Percentiles rank a stretch among this genome's conserved stretches.
Conservation (phyloP, 2,888 invertebrate species). For the Macrophya alboannulata region DNA sequence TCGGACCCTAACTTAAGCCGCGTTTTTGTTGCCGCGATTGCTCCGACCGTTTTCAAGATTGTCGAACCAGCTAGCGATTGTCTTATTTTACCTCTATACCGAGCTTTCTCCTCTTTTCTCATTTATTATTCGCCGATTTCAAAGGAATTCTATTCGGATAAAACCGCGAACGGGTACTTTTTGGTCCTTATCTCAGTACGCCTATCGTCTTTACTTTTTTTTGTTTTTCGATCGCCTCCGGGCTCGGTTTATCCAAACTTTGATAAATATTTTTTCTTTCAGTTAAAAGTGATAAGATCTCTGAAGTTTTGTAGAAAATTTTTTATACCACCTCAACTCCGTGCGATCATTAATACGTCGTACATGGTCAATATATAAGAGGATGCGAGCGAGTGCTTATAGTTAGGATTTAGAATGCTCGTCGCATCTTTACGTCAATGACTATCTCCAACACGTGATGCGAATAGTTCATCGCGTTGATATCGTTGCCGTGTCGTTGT, state of each 20-base stretch:
- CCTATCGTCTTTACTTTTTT: neutral
- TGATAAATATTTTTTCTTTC: neutral
- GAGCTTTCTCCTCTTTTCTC: constrained; percentile 30
- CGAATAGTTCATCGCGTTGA: constrained; percentile 41
- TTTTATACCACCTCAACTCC: neutral
- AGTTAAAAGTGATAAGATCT: neutral
- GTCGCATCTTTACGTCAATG: constrained; percentile 40
- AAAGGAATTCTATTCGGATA: neutral
- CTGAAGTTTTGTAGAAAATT: neutral
- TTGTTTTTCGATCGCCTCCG: too few relatives aligned
- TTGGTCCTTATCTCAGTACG: neutral
- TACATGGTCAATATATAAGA: neutral
- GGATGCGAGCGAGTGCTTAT: neutral
- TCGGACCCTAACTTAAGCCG: neutral
- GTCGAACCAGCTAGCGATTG: constrained; percentile 30
- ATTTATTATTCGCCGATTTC: neutral
- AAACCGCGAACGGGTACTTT: neutral
- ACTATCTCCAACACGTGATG: constrained; percentile 42
- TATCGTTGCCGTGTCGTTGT: neutral
- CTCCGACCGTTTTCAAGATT: constrained; percentile 30
- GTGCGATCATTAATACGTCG: neutral
- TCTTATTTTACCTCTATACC: too few relatives aligned
- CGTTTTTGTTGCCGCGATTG: constrained; percentile 4
- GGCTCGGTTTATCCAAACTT: neutral
- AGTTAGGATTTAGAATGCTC: constrained; percentile 44